Base-by-base conservation (phyloP, 2,797 vertebrate genomes). In the Pachyuromys duprasi region DNA sequence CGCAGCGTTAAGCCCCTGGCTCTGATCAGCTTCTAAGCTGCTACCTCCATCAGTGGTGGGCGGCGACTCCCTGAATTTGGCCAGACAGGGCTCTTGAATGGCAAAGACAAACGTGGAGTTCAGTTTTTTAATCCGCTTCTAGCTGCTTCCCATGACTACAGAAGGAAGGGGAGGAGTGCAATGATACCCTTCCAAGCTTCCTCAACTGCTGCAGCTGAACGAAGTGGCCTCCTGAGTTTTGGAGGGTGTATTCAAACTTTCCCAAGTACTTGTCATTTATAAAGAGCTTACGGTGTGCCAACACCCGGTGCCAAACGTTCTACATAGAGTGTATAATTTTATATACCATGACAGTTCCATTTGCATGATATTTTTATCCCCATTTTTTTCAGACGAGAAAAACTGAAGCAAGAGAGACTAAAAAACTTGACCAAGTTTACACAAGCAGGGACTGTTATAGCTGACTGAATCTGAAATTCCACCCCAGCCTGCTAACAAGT, bases 151-250 rank as follows among this genome's bases (percentile, higher is more conserved):
- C 65, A n/a, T 39, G 63, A 57, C 76, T 90, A 80, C 45, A 60
- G 42, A 93, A 96, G 96, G 91, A 91, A 97, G 93, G 95, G 94
- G 93, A 81, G 67, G 96, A 83, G 91, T 81, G 39, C 31, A 69
- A 84, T 76, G 74, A 69, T 72, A 79, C 9, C 63, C 12, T 42
- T 57, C 18, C 49, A 15, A n/a, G 89, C 76, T 87, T 91, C 80
- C 3, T 18, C 31, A 22, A 93, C 33, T 1, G 80, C 72, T 31
- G 39, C n/a, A 20, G 36, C 69, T 26, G 22, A 72, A 28, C 7
- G 0, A 60, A 11, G 79, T 49, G 89, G 60, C 55, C 45, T 80
- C 31, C 69, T 18, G 72, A 24, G 14, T 78, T 94, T 78, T 31
- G 89, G 86, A 75, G 91, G 49, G 26, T 90, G 89, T 18, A 28